A percentile compares a stretch with the other conserved stretches of the same genome.
These are phyloP conservation scores for Trachymyrmex septentrionalis DNA, from an alignment of 1,140 invertebrate species.

Conservation along the genomic window DNA sequence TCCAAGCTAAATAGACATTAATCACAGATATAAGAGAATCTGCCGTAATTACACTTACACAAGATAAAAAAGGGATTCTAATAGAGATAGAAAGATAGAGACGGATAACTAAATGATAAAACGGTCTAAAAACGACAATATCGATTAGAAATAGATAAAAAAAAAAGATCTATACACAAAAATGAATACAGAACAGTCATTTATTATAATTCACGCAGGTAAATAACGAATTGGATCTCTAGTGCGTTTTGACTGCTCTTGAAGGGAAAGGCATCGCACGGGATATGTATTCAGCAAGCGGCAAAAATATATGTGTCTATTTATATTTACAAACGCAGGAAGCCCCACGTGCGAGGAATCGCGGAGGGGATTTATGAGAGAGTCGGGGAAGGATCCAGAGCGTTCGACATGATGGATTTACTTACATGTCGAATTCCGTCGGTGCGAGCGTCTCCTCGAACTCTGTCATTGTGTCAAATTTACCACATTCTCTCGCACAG, in stretches of 20 bases:
- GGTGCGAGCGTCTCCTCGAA: conserved; percentile 38
- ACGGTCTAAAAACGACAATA: background rate
- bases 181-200: background rate
- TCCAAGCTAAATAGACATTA: background rate
- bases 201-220: background rate
- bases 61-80: background rate
- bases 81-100: background rate
- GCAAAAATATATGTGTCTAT: conserved; percentile 34
- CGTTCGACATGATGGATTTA: background rate
- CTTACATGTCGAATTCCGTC: conserved; percentile 38
- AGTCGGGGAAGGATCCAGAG: no score
- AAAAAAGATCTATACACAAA: background rate
- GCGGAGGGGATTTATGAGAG: background rate
- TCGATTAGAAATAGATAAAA: background rate
- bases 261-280: background rate
- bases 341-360: background rate
- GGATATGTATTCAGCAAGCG: background rate
- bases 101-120: background rate
- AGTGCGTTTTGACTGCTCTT: background rate
- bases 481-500: background rate
- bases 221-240: background rate
- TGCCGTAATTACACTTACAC: background rate
- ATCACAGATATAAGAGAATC: background rate
- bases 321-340: conserved; percentile 37
- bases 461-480: conserved; percentile 19